A percentile compares a stretch with the other conserved stretches of the same genome.
Conservation (phyloP, 2,113 vertebrate species). For the Electrona antarctica region DNA sequence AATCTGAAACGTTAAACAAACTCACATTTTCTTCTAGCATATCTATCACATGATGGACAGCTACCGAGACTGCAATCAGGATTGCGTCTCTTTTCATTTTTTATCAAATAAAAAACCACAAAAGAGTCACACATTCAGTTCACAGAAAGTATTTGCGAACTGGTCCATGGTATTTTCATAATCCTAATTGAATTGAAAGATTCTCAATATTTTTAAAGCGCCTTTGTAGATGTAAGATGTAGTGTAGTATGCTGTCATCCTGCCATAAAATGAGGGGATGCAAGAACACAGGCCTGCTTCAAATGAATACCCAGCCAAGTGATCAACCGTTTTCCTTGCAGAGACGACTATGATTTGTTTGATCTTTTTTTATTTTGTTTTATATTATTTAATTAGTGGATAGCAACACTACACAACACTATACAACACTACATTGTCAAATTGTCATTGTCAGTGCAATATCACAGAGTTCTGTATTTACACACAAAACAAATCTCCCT, state of each 20-base stretch:
- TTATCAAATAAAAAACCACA: too few relatives aligned
- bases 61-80: too few relatives aligned
- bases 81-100: too few relatives aligned
- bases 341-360: conserved; percentile 8
- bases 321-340: neutral
- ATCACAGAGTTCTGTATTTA: too few relatives aligned
- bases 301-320: conserved; percentile 1
- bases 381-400: conserved; percentile 5
- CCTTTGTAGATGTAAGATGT: conserved; percentile 45
- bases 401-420: neutral
- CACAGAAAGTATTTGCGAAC: conserved; percentile 50
- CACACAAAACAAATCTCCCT: conserved; percentile 13
- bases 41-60: too few relatives aligned
- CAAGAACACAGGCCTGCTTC: conserved; percentile 26
- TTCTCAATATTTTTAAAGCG: conserved; percentile 36
- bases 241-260: conserved; percentile 23
- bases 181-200: conserved; percentile 49
- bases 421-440: too few relatives aligned
- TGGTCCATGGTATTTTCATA: conserved; percentile 50
- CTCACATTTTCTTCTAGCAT: too few relatives aligned
- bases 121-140: neutral
- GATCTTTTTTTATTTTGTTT: neutral
- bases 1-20: too few relatives aligned
- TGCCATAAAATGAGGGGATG: conserved; percentile 4
- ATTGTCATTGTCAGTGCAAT: too few relatives aligned